Conservation (phyloP, 2,888 invertebrate species). For the Agrochola lychnidis region DNA sequence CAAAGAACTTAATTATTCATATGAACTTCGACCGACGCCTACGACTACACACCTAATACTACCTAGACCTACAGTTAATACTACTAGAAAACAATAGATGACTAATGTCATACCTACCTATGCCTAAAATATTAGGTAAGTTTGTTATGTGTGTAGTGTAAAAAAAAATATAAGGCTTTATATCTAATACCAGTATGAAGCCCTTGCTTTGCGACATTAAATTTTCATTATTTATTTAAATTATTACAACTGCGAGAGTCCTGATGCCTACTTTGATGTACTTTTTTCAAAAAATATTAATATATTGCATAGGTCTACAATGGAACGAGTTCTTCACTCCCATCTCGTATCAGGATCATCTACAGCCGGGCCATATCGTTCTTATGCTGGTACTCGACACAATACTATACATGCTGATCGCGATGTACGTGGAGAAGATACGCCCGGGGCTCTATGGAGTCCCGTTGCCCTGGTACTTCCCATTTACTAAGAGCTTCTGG, state of each 20-base stretch:
- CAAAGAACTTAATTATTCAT: slow-evolving; percentile 42
- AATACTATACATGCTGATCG: slow-evolving; percentile 93
- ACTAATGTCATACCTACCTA: slow-evolving; percentile 15
- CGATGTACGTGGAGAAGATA: slow-evolving; percentile 96
- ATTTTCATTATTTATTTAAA: not conserved
- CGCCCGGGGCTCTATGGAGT: slow-evolving; percentile 97
- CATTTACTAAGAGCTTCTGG: slow-evolving; percentile 92
- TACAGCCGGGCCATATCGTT: slow-evolving; percentile 93
- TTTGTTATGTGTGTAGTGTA: not conserved
- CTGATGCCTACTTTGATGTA: not conserved
- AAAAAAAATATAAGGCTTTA: no score
- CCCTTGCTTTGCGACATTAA: not conserved
- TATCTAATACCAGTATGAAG: not conserved
- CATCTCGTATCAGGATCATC: slow-evolving; percentile 93
- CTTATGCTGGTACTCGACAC: slow-evolving; percentile 94
- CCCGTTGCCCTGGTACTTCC: slow-evolving; percentile 95
- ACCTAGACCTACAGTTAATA: not conserved
- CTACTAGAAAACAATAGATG: slow-evolving; percentile 29
- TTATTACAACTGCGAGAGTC: not conserved
- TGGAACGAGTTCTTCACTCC: slow-evolving; percentile 92
- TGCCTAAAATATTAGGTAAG: not conserved
- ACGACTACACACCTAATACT: slow-evolving; percentile 1
- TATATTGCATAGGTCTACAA: slow-evolving; percentile 87
- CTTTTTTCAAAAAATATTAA: not conserved
- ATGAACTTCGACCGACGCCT: slow-evolving; percentile 25